A percentile compares a stretch with the other conserved stretches of the same genome.
These are phyloP conservation scores for Tupaia chinensis DNA, from an alignment of 2,113 vertebrate genomes.

Conservation along the genomic window DNA sequence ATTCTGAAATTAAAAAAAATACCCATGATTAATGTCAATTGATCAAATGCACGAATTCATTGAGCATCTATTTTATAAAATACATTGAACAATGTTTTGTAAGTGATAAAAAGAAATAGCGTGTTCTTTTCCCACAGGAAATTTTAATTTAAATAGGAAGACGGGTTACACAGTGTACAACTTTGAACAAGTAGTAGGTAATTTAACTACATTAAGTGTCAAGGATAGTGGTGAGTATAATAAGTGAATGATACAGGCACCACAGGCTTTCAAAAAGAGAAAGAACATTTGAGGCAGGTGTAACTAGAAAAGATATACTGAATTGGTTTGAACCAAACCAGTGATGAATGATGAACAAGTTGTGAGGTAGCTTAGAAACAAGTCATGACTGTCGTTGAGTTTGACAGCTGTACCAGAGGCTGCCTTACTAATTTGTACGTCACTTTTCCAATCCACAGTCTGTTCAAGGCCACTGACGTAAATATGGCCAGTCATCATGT, in stretches of 20 bases:
- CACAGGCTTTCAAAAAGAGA: neutral
- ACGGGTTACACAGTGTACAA: neutral
- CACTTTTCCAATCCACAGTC: neutral
- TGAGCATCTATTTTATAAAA: conserved; percentile 26
- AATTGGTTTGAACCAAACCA: neutral
- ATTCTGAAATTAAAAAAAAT: conserved; percentile 1
- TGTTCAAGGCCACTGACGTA: neutral
- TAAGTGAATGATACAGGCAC: neutral
- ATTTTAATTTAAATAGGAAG: neutral
- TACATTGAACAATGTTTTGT: neutral
- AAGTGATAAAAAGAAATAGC: neutral
- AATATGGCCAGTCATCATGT: neutral
- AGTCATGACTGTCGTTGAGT: neutral
- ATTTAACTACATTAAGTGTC: neutral
- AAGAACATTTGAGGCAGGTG: neutral
- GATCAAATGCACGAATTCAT: neutral
- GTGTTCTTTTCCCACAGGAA: neutral
- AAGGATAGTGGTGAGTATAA: neutral
- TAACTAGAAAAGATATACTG: neutral
- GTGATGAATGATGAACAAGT: neutral
- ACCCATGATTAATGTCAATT: neutral
- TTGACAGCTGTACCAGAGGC: neutral
- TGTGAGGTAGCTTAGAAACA: neutral
- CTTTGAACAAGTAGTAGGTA: conserved; percentile 13
- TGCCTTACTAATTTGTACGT: neutral